Evolutionary conservation across 2,113 vertebrate species (phyloP), one percentile per base, ranked within the genome.

Genomic region (Trochalopteron elliotii): DNA sequence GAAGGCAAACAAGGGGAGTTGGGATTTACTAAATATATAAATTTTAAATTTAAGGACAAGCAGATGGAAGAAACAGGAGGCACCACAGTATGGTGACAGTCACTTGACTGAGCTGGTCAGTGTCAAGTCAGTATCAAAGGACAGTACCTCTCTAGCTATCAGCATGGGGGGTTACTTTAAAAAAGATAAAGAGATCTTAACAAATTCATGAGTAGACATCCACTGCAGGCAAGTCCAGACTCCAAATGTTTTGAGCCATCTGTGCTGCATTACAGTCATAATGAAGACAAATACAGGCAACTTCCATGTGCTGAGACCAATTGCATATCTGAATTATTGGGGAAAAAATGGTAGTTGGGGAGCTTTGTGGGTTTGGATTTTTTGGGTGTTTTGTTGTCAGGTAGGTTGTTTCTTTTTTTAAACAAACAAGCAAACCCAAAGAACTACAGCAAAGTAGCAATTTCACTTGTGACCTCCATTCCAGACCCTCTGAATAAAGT

Each of bases 341-440:
- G 21, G 4, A 2, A 4, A 14, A 71, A 87, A 63, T 8, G 5
- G 6, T 80, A 35, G 4, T 10, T 53, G 45, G 2, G 4, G 3
- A 1, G 7, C 2, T 55, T 61, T 25, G 7, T 5, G 16, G 4
- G 5, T 15, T 87, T 52, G 22, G 24, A 5, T 1, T 22, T 68
- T 79, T 49, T 1, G 1, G 2, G 17, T 15, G 12, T 4, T 82
- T 67, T 79, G 3, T 15, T 47, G 4, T 35, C 61, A 19, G 8
- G 4, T 49, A 63, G 12, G 22, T 33, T 55, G 13, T 25, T 53
- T 53, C 11, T 35, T 61, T 53, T 40, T 60, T 35, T 12, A 47
- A 44, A 39, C 3, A 52, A 57, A 8, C 3, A 33, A 44, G 3
- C 2, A 80, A 59, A 15, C 3, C 4, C 5, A 6, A 9, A 23